These are phyloP conservation scores for Linnaemya vulpina DNA, from an alignment of 2,888 invertebrate genomes.

Conservation along the genomic window DNA sequence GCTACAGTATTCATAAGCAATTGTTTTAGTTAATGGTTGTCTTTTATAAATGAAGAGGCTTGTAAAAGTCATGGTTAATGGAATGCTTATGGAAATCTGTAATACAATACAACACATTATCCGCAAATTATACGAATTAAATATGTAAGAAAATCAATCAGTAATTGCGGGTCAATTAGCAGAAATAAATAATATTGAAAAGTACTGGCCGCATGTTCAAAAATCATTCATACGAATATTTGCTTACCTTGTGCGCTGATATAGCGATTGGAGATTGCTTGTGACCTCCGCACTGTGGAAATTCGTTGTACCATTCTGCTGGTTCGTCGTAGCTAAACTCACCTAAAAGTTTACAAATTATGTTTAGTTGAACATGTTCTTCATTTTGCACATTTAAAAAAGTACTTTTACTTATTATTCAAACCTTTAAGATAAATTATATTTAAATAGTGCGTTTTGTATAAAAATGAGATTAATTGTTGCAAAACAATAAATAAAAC, in stretches of 20 bases:
- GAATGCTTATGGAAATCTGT: neutral
- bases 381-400: no score
- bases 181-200: neutral
- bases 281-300: slow-evolving; percentile 86
- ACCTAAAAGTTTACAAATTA: slow-evolving; percentile 59
- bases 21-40: neutral
- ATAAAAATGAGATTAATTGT: neutral
- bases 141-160: neutral
- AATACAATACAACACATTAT: neutral
- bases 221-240: neutral
- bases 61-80: neutral
- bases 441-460: neutral
- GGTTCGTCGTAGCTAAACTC: slow-evolving; percentile 78
- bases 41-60: neutral
- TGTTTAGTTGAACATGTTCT: neutral
- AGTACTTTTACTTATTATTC: neutral
- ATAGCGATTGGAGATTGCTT: slow-evolving; percentile 85
- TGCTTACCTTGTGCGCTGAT: slow-evolving; percentile 75
- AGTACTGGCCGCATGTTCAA: neutral
- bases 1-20: neutral
- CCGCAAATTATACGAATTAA: neutral
- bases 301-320: slow-evolving; percentile 84
- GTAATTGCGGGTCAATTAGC: slow-evolving; percentile 1
- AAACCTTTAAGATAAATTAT: neutral
- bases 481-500: slow-evolving; percentile 12